Conservation (phyloP, 2,888 invertebrate genomes). For the Ceraclea dissimilis region DNA sequence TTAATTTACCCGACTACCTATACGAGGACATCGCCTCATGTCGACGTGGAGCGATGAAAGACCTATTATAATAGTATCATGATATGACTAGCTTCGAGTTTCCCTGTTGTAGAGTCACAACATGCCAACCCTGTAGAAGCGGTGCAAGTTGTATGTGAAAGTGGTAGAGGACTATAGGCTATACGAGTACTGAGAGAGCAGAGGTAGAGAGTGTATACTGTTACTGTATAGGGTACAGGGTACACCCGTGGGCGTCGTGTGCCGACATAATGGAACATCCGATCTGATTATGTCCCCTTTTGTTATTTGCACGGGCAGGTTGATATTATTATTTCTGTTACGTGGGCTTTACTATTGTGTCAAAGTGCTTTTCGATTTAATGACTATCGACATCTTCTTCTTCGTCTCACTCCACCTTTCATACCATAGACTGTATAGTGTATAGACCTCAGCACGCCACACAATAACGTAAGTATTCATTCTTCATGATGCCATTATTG, state of each 20-base stretch:
- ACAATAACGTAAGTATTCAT: background rate
- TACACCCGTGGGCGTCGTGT: constrained; percentile 18
- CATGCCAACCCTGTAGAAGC: background rate
- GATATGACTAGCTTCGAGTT: too few species aligned
- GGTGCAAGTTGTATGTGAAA: too few species aligned
- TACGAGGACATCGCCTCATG: too few species aligned
- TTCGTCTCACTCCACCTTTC: background rate
- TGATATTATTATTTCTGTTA: constrained; percentile 10
- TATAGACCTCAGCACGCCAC: background rate
- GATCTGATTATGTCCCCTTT: constrained; percentile 27
- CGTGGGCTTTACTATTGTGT: constrained; percentile 17
- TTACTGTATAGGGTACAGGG: background rate
- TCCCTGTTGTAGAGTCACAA: background rate
- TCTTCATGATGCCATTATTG: too few species aligned
- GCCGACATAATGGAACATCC: constrained; percentile 27
- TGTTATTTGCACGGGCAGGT: constrained; percentile 25
- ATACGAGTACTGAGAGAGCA: too few species aligned
- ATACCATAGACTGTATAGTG: background rate
- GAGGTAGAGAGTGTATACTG: too few species aligned
- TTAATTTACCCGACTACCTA: too few species aligned
- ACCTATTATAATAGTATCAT: too few species aligned
- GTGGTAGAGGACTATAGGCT: too few species aligned
- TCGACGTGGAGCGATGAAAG: too few species aligned
- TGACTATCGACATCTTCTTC: constrained; percentile 10
- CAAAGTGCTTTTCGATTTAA: constrained; percentile 17